Percentiles rank a stretch among this genome's conserved stretches.
phyloP scores from a whole-genome alignment of 2,113 vertebrate genomes.

The Neodontobutis hainanensis region DNA sequence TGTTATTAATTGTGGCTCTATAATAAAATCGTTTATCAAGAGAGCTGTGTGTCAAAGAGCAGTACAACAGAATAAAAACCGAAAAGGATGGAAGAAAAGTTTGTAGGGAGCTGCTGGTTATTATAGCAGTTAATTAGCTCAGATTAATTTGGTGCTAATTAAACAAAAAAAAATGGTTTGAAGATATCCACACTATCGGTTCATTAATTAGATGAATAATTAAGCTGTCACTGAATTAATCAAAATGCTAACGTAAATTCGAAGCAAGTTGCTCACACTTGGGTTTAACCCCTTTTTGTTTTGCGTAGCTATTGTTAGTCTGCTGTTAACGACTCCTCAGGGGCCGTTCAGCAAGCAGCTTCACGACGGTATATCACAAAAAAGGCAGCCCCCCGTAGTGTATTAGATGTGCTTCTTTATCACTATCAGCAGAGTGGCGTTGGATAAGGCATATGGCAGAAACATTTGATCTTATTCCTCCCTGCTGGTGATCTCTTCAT shows the following conservation, averaged over 20 bases:
- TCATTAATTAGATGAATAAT: constrained; percentile 73
- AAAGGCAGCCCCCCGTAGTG: constrained; percentile 12
- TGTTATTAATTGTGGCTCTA: constrained; percentile 39
- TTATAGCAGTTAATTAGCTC: constrained; percentile 68
- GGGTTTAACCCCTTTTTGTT: constrained; percentile 36
- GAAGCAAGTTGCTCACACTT: constrained; percentile 18
- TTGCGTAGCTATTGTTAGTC: not conserved
- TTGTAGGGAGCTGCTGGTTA: constrained; percentile 44
- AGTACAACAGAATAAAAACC: constrained; percentile 39
- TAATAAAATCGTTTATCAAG: constrained; percentile 47
- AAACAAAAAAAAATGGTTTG: constrained; percentile 49
- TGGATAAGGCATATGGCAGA: not conserved
- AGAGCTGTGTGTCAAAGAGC: constrained; percentile 18
- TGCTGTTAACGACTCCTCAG: constrained; percentile 9
- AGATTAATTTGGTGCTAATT: constrained; percentile 70
- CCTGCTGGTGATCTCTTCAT: constrained; percentile 5
- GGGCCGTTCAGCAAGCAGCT: constrained; percentile 8
- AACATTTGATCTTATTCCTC: not conserved
- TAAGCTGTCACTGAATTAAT: constrained; percentile 66
- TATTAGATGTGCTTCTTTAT: constrained; percentile 3
- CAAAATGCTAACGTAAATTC: constrained; percentile 49
- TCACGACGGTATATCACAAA: constrained; percentile 5
- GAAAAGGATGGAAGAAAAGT: constrained; percentile 34
- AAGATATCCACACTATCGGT: constrained; percentile 38
- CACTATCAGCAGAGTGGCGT: constrained; percentile 13